Evolutionary conservation across 2,797 vertebrate genomes (phyloP), one percentile per base, ranked within the genome.

Genomic region (Microcaecilia unicolor): DNA sequence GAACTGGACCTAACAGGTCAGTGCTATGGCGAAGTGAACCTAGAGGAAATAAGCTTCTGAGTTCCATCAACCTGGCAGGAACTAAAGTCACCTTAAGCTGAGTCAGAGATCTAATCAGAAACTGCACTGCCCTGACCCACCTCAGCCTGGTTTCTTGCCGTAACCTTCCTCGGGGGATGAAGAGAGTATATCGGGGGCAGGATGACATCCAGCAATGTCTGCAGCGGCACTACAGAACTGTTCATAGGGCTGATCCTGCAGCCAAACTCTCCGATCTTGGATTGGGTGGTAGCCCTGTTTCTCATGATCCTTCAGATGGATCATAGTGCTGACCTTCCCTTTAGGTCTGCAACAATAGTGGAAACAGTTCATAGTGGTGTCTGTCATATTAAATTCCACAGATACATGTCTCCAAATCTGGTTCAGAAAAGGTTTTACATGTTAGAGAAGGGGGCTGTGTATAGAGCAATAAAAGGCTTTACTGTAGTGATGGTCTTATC

Each of bases 101-200:
- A 0, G 69, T 93, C 64, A 89, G 88, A 15, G 34, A 67, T 7
- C 21, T 91, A 25, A 67, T 94, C 20, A 49, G 64, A 31, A 75
- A 70, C 40, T 66, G 57, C 40, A 68, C 69, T 0, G 44, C 63
- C 37, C 73, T 94, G 11, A 57, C 18, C 34, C 90, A 90, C 70
- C 78, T 94, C 60, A 92, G 92, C 61, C 66, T 94, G 25, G 80
- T 88, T 2, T 89, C 89, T 15, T 94, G 91, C 39, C 89, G 91
- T 10, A 78, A 86, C 32, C 70, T 94, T 15, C 89, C 88, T 4
- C 79, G 91, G 44, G 89, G 90, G 24, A 36, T 85, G 27, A 93
- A 92, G 66, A 76, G 70, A 10, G 49, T 70, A 25, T 88, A 92
- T 41, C 73, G 80, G 1, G 78, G 82, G 27, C 71, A 48, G 10